A percentile compares a stretch with the other conserved stretches of the same genome.
These are phyloP conservation scores for Drosophila niveifrons DNA, from an alignment of 2,888 invertebrate species.

Conservation along the genomic window DNA sequence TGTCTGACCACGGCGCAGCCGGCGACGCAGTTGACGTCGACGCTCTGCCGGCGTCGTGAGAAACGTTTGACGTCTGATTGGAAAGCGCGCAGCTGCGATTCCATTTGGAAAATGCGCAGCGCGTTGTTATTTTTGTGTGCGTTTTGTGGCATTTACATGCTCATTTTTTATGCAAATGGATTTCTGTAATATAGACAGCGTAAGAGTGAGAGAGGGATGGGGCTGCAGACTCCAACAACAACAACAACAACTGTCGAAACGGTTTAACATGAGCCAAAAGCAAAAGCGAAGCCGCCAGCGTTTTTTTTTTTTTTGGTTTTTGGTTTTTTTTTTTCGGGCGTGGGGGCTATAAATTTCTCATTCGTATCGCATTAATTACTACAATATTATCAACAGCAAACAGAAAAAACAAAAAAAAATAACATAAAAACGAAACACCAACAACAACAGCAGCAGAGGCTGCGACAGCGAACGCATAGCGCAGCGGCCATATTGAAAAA, in stretches of 20 bases:
- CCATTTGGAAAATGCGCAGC: slow-evolving; percentile 54
- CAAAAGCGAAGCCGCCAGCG: slow-evolving; percentile 48
- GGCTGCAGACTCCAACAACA: background rate
- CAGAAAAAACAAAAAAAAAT: slow-evolving; percentile 19
- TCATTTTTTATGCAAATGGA: slow-evolving; percentile 76
- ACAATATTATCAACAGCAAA: slow-evolving; percentile 74
- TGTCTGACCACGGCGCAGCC: slow-evolving; percentile 36
- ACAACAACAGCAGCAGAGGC: slow-evolving; percentile 26
- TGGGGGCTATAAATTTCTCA: slow-evolving; percentile 84
- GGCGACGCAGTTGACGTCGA: slow-evolving; percentile 4
- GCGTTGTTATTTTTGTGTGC: slow-evolving; percentile 4
- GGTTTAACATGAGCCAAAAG: slow-evolving; percentile 23
- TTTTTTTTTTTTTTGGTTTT: slow-evolving; percentile 28
- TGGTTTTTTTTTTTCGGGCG: slow-evolving; percentile 73
- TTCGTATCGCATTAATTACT: slow-evolving; percentile 84
- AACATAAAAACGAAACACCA: slow-evolving; percentile 51
- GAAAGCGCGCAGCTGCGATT: slow-evolving; percentile 37
- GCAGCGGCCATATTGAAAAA: slow-evolving; percentile 73
- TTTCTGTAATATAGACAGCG: slow-evolving; percentile 30
- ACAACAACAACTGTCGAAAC: slow-evolving; percentile 14
- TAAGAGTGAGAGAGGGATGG: background rate
- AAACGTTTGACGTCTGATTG: slow-evolving; percentile 44
- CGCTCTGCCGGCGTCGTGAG: slow-evolving; percentile 27
- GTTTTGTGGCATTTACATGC: slow-evolving; percentile 64
- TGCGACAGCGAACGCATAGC: slow-evolving; percentile 43